Evolutionary conservation across 2,113 vertebrate species (phyloP), one percentile per base, ranked within the genome.

Genomic region (Microcebus tavaratra): DNA sequence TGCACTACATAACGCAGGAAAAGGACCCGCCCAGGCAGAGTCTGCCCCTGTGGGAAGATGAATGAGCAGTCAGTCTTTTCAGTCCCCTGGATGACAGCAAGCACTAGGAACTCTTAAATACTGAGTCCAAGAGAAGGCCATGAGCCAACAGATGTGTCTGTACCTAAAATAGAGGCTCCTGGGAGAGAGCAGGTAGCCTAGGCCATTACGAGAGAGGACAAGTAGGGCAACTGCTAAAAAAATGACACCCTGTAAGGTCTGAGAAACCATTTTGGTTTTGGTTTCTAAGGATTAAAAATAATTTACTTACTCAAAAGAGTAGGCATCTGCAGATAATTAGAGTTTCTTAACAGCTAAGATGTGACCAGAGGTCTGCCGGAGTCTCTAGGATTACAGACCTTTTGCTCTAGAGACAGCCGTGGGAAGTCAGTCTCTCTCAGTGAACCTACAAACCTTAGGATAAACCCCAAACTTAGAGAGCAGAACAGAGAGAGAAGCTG

Each of bases 1-100:
- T 99, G 99, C 0, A 99, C 98, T 11, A 99, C 98, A 0, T 99
- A 99, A 75, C 99, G 99, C 95, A 99, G 97, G 81, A 99, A 98
- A 88, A 99, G 98, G 65, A 99, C 96, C n/a, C 98, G 93, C 10
- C 99, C 98, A 0, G 99, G 98, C 70, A 99, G 98, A 98, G 98
- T 98, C 8, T 98, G 97, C 25, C 98, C 94, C 99, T 99, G 94
- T 23, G 78, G 94, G 68, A 95, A 42, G 53, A 68, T 23, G 31
- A 81, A 90, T 5, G 55, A 75, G 39, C 63, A 79, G 23, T 36
- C 17, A 50, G 34, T 15, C 12, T 91, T n/a, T 78, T 75, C 45
- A 25, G 4, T 80, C 36, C 82, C 59, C n/a, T 18, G 20, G 59
- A 29, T 63, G 86, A 59, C 8, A 65, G 34, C 27, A 82, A 81